A percentile compares a stretch with the other conserved stretches of the same genome.
These are phyloP conservation scores for Naja naja DNA, from an alignment of 2,113 vertebrate genomes.

Conservation along the genomic window DNA sequence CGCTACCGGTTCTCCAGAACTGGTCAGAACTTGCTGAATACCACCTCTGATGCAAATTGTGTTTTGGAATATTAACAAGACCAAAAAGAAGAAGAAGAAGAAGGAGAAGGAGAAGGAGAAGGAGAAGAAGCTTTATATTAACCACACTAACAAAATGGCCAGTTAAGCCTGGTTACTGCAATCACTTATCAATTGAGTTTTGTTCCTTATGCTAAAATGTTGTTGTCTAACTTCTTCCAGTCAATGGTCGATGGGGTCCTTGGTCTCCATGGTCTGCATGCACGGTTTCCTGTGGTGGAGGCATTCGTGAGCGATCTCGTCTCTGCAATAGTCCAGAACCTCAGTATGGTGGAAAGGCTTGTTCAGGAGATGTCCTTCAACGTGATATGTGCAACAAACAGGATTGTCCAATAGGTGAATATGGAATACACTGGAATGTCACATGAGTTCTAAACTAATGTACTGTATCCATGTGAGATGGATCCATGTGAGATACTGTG, in stretches of 20 bases:
- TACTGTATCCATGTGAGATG: not conserved
- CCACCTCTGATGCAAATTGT: not conserved
- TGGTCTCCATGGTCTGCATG: constrained; percentile 97
- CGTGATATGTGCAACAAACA: constrained; percentile 85
- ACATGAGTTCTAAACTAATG: not conserved
- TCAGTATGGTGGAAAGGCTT: constrained; percentile 83
- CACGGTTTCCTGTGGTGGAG: constrained; percentile 87
- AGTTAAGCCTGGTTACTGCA: not conserved
- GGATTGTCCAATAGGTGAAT: constrained; percentile 86
- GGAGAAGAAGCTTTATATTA: not conserved
- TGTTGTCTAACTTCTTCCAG: constrained; percentile 59
- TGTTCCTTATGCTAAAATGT: constrained; percentile 3
- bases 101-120: too few relatives aligned
- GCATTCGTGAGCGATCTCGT: constrained; percentile 79
- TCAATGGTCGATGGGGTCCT: constrained; percentile 93
- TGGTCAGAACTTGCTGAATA: too few relatives aligned
- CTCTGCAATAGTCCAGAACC: constrained; percentile 90
- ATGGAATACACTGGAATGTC: not conserved
- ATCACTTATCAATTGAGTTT: not conserved
- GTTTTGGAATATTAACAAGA: not conserved
- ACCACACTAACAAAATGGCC: not conserved
- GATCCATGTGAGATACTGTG: not conserved
- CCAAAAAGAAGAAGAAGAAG: not conserved
- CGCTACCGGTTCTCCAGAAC: too few relatives aligned
- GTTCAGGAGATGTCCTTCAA: constrained; percentile 78